These are phyloP conservation scores for Lepus townsendii DNA, from an alignment of 2,797 vertebrate genomes.

Conservation along the genomic window DNA sequence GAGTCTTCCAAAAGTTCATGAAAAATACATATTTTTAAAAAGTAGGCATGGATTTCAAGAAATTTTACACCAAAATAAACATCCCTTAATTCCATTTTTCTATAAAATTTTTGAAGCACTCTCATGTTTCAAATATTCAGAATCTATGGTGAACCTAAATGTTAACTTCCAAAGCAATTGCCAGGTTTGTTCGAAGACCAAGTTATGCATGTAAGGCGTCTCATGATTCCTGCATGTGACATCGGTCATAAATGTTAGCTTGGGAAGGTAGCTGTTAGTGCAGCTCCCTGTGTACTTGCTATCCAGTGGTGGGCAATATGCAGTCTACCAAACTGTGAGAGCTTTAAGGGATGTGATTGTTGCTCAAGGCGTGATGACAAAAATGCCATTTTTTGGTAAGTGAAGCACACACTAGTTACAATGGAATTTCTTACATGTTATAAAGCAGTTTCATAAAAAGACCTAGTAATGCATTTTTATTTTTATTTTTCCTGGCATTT, in stretches of 20 bases:
- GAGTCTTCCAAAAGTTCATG: too few relatives aligned
- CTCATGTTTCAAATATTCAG: background rate
- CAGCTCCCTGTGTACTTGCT: background rate
- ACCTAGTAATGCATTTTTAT: background rate
- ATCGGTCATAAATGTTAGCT: background rate
- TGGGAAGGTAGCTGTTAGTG: background rate
- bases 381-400: conserved; percentile 30
- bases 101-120: background rate
- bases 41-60: too few relatives aligned
- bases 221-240: background rate
- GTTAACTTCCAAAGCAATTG: background rate
- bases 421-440: background rate
- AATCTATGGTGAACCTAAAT: background rate
- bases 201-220: background rate
- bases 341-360: conserved; percentile 52
- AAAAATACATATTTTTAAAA: too few relatives aligned
- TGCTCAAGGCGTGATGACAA: conserved; percentile 5
- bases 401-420: conserved; percentile 14
- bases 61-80: too few relatives aligned
- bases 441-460: background rate
- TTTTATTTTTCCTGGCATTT: background rate
- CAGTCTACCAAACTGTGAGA: conserved; percentile 24
- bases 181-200: background rate
- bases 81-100: too few relatives aligned
- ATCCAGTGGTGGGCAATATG: background rate